Base-by-base conservation (phyloP, 2,113 vertebrate genomes). In the Marmota flaviventris region DNA sequence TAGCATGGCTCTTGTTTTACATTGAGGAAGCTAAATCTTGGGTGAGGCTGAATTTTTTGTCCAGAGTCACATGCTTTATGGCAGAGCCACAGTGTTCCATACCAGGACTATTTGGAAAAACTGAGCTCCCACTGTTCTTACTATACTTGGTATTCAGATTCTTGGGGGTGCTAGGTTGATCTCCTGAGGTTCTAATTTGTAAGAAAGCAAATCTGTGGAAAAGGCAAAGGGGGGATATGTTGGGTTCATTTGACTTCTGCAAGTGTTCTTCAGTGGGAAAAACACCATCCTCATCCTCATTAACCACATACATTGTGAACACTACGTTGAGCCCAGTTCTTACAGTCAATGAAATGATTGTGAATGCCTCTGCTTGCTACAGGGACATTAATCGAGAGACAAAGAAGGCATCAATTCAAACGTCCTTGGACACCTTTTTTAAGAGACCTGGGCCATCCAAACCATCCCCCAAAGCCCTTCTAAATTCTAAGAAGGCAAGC, bases 401-500 rank as follows among this genome's bases (percentile, higher is more conserved):
- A 98, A 97, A 98, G 97, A 98, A 98, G 97, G 97, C 97, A 97
- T 93, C 97, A 97, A 69, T 98, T 97, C 97, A 97, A 94, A 97
- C 97, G 96, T 97, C 97, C 97, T 97, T 96, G 97, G 97, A 98
- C 96, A 98, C 96, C 95, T 98, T 98, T 98, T 98, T 98, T 97
- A 98, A 98, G 98, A 98, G 97, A 98, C 98, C 97, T 98, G 98
- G 94, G 98, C 98, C 98, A 98, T 98, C 97, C 97, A 98, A 98
- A 97, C 85, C 97, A 98, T 98, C 97, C 98, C 98, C 98, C 92
- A 98, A 98, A 98, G 97, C 98, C 98, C 93, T 98, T 98, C 98
- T 98, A 98, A 98, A 98, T 98, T 98, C 98, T 97, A 98, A 98
- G 98, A 98, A 98, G 98, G 98, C 98, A 98, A 98, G 98, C 98